phyloP scores from a whole-genome alignment of 2,113 vertebrate genomes.

The Marcusenius ussheri region DNA sequence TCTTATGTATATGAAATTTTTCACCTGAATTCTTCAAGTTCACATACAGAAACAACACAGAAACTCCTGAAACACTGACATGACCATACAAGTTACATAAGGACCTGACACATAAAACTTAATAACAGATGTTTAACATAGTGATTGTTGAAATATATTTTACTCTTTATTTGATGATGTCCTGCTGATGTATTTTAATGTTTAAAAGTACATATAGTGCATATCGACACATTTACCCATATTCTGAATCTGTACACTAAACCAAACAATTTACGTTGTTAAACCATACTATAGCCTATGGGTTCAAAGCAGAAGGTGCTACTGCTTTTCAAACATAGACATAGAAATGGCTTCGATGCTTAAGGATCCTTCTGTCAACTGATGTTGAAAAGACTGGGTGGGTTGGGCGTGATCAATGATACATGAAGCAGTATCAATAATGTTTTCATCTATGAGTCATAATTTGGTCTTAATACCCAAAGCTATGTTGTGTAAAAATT shows the following conservation, averaged over 20 bases:
- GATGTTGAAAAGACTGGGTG: neutral
- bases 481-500: neutral
- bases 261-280: neutral
- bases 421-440: neutral
- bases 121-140: neutral
- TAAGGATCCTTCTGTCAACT: neutral
- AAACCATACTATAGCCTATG: neutral
- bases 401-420: neutral
- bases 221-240: neutral
- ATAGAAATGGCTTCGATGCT: neutral
- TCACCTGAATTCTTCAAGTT: constrained; percentile 10
- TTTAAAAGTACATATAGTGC: neutral
- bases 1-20: constrained; percentile 1
- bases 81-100: neutral
- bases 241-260: neutral
- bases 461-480: neutral
- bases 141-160: constrained; percentile 3
- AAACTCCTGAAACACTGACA: neutral
- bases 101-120: neutral
- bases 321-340: neutral
- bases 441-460: neutral
- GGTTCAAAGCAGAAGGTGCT: neutral
- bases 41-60: neutral
- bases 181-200: neutral
- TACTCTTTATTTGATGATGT: neutral